Percentiles rank a stretch among this genome's conserved stretches.
phyloP scores from a whole-genome alignment of 2,113 vertebrate genomes.

The Propithecus coquereli region DNA sequence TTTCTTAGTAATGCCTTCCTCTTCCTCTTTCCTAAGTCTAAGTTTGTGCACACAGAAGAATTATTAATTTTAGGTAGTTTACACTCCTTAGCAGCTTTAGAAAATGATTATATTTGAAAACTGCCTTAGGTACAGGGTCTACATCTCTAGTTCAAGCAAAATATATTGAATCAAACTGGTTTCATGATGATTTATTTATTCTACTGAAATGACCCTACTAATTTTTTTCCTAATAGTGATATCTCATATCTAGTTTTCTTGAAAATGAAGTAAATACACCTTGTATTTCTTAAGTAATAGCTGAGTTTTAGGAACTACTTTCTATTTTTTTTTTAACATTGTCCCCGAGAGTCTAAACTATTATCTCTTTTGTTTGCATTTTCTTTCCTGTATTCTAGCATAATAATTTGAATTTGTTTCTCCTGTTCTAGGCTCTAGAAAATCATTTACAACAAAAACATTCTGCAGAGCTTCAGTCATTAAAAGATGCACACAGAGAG shows the following conservation, averaged over 20 bases:
- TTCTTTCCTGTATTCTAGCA: neutral
- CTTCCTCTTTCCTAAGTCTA: neutral
- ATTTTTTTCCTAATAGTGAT: constrained; percentile 7
- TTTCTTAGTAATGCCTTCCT: neutral
- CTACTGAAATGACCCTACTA: neutral
- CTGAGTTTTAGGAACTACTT: neutral
- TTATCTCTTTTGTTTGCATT: constrained; percentile 9
- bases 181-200: neutral
- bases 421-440: constrained; percentile 88
- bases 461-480: constrained; percentile 91
- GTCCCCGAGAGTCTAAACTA: neutral
- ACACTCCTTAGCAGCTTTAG: neutral
- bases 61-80: constrained; percentile 10
- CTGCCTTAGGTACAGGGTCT: neutral
- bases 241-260: constrained; percentile 16
- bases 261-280: neutral
- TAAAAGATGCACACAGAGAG: constrained; percentile 94
- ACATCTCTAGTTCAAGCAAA: neutral
- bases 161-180: neutral
- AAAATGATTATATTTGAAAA: constrained; percentile 37
- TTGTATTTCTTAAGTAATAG: neutral
- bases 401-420: constrained; percentile 34
- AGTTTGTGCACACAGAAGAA: neutral
- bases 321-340: constrained; percentile 20
- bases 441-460: constrained; percentile 94